These are phyloP conservation scores for Synergus gifuensis DNA, from an alignment of 2,888 invertebrate species.

Conservation along the genomic window DNA sequence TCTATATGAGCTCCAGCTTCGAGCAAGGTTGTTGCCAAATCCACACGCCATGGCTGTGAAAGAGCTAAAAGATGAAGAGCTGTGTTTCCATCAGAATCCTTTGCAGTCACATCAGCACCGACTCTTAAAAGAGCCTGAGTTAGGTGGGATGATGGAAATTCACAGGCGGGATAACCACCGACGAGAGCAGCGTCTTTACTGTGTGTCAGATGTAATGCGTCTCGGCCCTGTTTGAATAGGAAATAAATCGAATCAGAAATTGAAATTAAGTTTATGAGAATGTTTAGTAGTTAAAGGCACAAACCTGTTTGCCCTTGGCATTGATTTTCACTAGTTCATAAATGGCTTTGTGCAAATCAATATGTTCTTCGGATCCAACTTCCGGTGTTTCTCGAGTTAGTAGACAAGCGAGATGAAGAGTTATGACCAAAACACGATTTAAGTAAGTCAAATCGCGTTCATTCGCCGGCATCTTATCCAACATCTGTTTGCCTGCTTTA, in stretches of 20 bases:
- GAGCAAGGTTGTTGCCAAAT: slow-evolving; percentile 85
- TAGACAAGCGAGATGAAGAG: slow-evolving; percentile 90
- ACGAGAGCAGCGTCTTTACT: slow-evolving; percentile 86
- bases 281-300: slow-evolving; percentile 19
- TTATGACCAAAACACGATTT: slow-evolving; percentile 91
- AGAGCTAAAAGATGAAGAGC: slow-evolving; percentile 92
- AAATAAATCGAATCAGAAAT: slow-evolving; percentile 15
- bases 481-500: slow-evolving; percentile 82
- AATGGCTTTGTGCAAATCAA: slow-evolving; percentile 85
- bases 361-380: slow-evolving; percentile 79
- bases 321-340: slow-evolving; percentile 88
- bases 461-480: slow-evolving; percentile 81
- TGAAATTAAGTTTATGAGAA: neutral
- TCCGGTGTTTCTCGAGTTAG: slow-evolving; percentile 82
- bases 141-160: slow-evolving; percentile 85
- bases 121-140: slow-evolving; percentile 88
- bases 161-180: slow-evolving; percentile 84
- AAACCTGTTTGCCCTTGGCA: slow-evolving; percentile 79
- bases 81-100: slow-evolving; percentile 91
- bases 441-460: slow-evolving; percentile 88
- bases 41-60: slow-evolving; percentile 81
- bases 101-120: slow-evolving; percentile 89
- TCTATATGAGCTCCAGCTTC: slow-evolving; percentile 92
- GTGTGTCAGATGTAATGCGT: slow-evolving; percentile 91
- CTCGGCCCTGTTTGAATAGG: slow-evolving; percentile 80